A percentile compares a stretch with the other conserved stretches of the same genome.
These are phyloP conservation scores for Plectropomus leopardus DNA, from an alignment of 2,113 vertebrate species.

Conservation along the genomic window DNA sequence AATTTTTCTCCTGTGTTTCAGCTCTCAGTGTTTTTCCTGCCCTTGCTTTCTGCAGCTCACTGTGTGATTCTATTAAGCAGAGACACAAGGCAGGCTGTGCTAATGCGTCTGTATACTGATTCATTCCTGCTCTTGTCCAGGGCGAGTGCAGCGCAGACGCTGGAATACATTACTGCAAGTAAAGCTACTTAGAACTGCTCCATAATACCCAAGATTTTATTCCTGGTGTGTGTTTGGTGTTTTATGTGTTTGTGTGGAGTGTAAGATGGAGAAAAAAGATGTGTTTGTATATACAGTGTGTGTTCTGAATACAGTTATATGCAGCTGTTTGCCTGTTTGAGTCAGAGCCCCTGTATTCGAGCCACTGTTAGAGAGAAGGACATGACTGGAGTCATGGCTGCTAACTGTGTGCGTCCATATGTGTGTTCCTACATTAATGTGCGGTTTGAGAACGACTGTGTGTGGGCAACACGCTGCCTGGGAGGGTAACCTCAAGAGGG, in stretches of 20 bases:
- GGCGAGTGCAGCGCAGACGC: slow-evolving; percentile 19
- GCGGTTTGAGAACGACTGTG: neutral
- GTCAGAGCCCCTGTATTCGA: neutral
- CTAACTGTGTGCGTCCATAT: neutral
- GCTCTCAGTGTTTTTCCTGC: neutral
- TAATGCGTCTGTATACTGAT: slow-evolving; percentile 42
- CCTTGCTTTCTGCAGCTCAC: neutral
- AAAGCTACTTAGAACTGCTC: slow-evolving; percentile 60
- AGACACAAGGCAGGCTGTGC: slow-evolving; percentile 35
- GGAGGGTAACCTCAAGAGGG: slow-evolving; percentile 42
- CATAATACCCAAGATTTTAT: slow-evolving; percentile 32
- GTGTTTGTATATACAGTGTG: neutral
- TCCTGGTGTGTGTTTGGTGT: neutral
- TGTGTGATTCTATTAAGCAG: slow-evolving; percentile 56
- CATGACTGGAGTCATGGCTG: neutral
- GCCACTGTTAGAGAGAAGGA: neutral
- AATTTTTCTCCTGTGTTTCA: neutral
- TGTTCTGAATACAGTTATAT: neutral
- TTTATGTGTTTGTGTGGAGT: slow-evolving; percentile 12
- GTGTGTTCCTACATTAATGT: neutral
- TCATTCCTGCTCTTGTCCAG: slow-evolving; percentile 43
- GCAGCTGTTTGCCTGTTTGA: neutral
- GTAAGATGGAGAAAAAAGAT: neutral
- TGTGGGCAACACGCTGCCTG: neutral
- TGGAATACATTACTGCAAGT: slow-evolving; percentile 51